Percentiles rank a stretch among this genome's conserved stretches.
Evolutionary conservation across 1,140 invertebrate genomes (phyloP).

Genomic region (Drosophila rhopaloa): DNA sequence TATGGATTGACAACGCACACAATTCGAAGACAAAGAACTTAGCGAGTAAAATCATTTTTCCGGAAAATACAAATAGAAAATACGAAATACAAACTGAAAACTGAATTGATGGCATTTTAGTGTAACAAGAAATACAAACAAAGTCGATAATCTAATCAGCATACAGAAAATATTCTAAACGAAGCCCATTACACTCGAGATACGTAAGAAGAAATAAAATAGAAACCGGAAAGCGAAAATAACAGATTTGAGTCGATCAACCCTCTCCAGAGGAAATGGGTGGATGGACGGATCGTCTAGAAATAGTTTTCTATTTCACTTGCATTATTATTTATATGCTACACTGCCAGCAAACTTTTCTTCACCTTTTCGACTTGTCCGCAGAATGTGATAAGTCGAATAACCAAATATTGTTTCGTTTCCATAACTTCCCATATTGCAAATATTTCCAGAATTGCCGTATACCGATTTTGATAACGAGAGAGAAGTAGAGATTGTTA

Average conservation of each 20-base stretch:
- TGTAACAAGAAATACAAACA: conserved; percentile 44
- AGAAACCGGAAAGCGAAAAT: conserved; percentile 13
- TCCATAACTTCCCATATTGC: conserved; percentile 9
- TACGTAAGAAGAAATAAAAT: conserved; percentile 55
- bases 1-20: conserved; percentile 68
- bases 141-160: conserved; percentile 38
- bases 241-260: background rate
- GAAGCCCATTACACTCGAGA: conserved; percentile 45
- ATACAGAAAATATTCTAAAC: conserved; percentile 59
- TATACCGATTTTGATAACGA: conserved; percentile 54
- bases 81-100: conserved; percentile 58
- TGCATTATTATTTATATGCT: conserved; percentile 50
- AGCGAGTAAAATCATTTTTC: conserved; percentile 47
- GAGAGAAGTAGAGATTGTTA: conserved; percentile 84
- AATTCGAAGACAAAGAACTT: conserved; percentile 41
- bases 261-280: background rate
- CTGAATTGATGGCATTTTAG: conserved; percentile 80
- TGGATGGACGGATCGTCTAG: background rate
- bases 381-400: background rate
- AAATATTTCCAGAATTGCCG: conserved; percentile 31
- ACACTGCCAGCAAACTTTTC: conserved; percentile 66
- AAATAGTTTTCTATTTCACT: conserved; percentile 16
- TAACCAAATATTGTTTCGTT: conserved; percentile 10
- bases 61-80: conserved; percentile 32
- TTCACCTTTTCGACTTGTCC: conserved; percentile 16